A percentile compares a stretch with the other conserved stretches of the same genome.
These are phyloP conservation scores for Carassius auratus DNA, from an alignment of 2,113 vertebrate species.

Conservation along the genomic window DNA sequence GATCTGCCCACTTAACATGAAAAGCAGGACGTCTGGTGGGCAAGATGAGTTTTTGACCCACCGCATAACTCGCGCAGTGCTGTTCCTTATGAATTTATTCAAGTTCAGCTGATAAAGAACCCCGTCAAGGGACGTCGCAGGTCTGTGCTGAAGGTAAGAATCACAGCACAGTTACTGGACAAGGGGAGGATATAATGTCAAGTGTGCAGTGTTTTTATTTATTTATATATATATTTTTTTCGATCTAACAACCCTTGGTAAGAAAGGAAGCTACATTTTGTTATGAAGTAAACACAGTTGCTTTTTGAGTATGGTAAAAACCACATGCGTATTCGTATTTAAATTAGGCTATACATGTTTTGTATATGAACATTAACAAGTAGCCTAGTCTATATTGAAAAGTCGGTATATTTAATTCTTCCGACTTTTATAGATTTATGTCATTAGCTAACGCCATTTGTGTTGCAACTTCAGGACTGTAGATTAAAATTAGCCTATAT, in stretches of 20 bases:
- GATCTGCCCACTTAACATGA: constrained; percentile 68
- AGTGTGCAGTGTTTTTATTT: neutral
- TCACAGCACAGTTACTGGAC: constrained; percentile 1
- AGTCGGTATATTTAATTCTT: neutral
- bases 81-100: constrained; percentile 15
- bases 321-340: neutral
- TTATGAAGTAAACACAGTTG: neutral
- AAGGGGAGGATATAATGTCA: neutral
- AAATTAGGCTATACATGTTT: neutral
- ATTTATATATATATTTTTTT: no score
- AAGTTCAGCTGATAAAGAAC: constrained; percentile 8
- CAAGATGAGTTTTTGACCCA: constrained; percentile 53
- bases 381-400: neutral
- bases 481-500: neutral
- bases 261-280: neutral
- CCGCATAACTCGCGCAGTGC: constrained; percentile 18
- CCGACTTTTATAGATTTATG: neutral
- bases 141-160: constrained; percentile 24
- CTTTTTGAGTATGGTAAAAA: neutral
- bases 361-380: neutral
- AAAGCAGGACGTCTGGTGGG: constrained; percentile 68
- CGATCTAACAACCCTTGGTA: neutral
- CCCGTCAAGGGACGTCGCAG: neutral
- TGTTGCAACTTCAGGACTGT: neutral
- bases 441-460: neutral